A percentile compares a stretch with the other conserved stretches of the same genome.
Evolutionary conservation across 2,888 invertebrate genomes (phyloP).

Genomic region (Leptinotarsa rubiginosa): DNA sequence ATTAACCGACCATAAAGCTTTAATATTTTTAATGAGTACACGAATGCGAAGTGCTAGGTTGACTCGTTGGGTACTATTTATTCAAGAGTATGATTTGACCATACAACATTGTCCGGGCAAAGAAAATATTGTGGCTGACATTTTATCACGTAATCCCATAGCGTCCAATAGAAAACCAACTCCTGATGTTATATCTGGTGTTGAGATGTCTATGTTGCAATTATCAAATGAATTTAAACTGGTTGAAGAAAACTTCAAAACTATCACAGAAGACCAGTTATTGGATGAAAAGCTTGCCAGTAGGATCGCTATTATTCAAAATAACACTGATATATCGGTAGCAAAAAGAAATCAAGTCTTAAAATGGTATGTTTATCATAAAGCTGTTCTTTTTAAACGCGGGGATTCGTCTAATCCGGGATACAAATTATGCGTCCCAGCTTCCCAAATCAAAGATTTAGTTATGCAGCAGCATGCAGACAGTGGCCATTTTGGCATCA

Average conservation of each 20-base stretch:
- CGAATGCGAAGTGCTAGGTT: slow-evolving; percentile 32
- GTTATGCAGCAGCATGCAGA: slow-evolving; percentile 17
- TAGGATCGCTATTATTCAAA: not conserved
- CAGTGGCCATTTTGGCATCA: slow-evolving; percentile 26
- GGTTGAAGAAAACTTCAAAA: slow-evolving; percentile 5
- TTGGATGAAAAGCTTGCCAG: not conserved
- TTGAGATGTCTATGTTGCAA: not conserved
- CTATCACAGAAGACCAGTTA: not conserved
- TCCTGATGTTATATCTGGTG: too few relatives aligned
- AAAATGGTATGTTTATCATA: slow-evolving; percentile 18
- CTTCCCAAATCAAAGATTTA: slow-evolving; percentile 5
- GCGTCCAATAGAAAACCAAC: not conserved
- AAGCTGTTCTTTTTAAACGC: slow-evolving; percentile 14
- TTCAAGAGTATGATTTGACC: slow-evolving; percentile 34
- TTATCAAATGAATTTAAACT: slow-evolving; percentile 1
- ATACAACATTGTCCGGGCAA: slow-evolving; percentile 35
- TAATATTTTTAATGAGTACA: slow-evolving; percentile 31
- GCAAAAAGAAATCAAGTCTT: slow-evolving; percentile 8
- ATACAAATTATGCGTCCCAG: slow-evolving; percentile 23
- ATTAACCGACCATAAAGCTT: slow-evolving; percentile 39
- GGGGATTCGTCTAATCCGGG: slow-evolving; percentile 1
- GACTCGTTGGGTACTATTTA: slow-evolving; percentile 36
- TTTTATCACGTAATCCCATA: slow-evolving; percentile 29
- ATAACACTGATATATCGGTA: not conserved
- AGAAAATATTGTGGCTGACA: slow-evolving; percentile 40